Conservation (phyloP, 2,797 vertebrate genomes). For the Typhlichthys eigenmanni region DNA sequence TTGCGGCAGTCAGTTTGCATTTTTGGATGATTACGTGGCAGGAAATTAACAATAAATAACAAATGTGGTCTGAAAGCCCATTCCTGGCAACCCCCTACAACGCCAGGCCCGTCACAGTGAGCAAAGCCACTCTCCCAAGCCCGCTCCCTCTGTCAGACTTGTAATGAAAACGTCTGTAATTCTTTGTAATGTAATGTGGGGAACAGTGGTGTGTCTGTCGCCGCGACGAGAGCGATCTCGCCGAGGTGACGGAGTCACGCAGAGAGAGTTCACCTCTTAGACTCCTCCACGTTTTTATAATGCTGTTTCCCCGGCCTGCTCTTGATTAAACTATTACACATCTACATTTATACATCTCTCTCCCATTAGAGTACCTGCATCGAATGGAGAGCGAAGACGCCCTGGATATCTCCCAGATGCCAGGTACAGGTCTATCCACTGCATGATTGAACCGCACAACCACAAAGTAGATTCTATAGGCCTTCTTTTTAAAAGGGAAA, state of each 20-base stretch:
- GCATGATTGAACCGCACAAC: constrained; percentile 55
- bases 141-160: constrained; percentile 67
- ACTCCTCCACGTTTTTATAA: constrained; percentile 70
- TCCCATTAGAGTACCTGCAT: constrained; percentile 85
- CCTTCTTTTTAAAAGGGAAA: constrained; percentile 22
- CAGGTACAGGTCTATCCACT: constrained; percentile 82
- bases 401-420: constrained; percentile 97
- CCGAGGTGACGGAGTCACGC: constrained; percentile 78
- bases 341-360: constrained; percentile 58
- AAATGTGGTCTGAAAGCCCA: constrained; percentile 91
- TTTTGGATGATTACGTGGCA: constrained; percentile 99
- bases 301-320: constrained; percentile 78
- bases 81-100: constrained; percentile 37
- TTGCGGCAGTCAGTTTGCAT: constrained; percentile 99
- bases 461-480: constrained; percentile 59
- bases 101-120: constrained; percentile 40
- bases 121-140: constrained; percentile 40
- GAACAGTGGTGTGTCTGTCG: constrained; percentile 84
- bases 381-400: constrained; percentile 97
- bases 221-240: constrained; percentile 82
- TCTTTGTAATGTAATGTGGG: constrained; percentile 94
- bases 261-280: constrained; percentile 74
- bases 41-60: constrained; percentile 99
- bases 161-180: constrained; percentile 95
- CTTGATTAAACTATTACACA: constrained; percentile 82